A percentile compares a stretch with the other conserved stretches of the same genome.
phyloP scores from a whole-genome alignment of 2,888 invertebrate genomes.

The Euspilapteryx auroguttella region DNA sequence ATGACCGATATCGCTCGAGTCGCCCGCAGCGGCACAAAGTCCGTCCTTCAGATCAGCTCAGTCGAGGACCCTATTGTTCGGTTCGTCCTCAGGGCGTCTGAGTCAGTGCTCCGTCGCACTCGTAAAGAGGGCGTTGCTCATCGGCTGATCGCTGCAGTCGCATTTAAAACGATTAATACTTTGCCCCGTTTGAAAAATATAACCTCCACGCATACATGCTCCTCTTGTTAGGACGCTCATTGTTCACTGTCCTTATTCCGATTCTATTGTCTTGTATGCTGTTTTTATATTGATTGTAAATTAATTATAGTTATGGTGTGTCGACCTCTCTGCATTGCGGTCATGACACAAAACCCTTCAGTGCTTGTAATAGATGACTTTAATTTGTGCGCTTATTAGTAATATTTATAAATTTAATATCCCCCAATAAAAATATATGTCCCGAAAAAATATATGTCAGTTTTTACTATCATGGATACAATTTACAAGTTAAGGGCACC shows the following conservation, averaged over 20 bases:
- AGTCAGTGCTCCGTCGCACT: constrained; percentile 39
- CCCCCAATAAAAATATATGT: too few relatives aligned
- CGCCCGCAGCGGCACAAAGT: constrained; percentile 29
- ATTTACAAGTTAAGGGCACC: too few relatives aligned
- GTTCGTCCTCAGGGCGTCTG: constrained; percentile 48
- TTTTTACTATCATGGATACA: too few relatives aligned
- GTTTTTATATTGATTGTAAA: constrained; percentile 41
- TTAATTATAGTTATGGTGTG: constrained; percentile 13
- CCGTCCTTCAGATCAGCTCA: constrained; percentile 43
- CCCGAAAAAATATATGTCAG: too few relatives aligned
- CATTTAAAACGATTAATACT: constrained; percentile 26
- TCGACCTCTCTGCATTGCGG: too few relatives aligned
- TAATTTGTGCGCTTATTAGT: too few relatives aligned
- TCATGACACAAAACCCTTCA: too few relatives aligned
- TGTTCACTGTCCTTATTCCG: constrained; percentile 29
- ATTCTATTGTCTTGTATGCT: constrained; percentile 39
- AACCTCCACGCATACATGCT: constrained; percentile 1
- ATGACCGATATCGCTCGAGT: constrained; percentile 21
- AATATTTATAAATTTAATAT: too few relatives aligned
- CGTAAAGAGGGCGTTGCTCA: constrained; percentile 59
- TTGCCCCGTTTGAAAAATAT: constrained; percentile 19
- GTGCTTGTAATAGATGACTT: too few relatives aligned
- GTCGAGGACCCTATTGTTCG: constrained; percentile 56
- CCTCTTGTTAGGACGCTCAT: background rate
- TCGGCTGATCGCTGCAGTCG: constrained; percentile 24